These are phyloP conservation scores for Polietes domitor DNA, from an alignment of 2,888 invertebrate genomes.

Conservation along the genomic window DNA sequence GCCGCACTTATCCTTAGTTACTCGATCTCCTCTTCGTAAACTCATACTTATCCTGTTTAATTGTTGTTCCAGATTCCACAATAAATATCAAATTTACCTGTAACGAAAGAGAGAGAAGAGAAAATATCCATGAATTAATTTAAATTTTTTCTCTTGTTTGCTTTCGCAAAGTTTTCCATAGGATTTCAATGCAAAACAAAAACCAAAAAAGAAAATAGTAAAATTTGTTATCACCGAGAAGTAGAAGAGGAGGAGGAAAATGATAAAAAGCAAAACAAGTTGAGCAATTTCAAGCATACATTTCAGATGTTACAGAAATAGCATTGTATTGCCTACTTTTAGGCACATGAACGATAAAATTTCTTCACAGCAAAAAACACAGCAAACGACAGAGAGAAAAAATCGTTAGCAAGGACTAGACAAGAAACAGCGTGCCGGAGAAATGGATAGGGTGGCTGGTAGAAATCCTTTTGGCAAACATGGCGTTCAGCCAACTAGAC, in stretches of 20 bases:
- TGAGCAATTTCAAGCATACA: background rate
- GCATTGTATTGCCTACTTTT: conserved; percentile 61
- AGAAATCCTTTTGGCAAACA: conserved; percentile 62
- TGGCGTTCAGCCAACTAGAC: conserved; percentile 63
- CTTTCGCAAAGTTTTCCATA: background rate
- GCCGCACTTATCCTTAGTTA: too few species aligned
- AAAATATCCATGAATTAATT: background rate
- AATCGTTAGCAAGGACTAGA: background rate
- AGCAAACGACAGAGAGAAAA: background rate
- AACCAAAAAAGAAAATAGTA: background rate
- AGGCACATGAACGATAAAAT: conserved; percentile 48
- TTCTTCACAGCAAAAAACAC: conserved; percentile 44
- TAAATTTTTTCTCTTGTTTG: background rate
- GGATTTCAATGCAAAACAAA: background rate
- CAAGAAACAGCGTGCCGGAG: background rate
- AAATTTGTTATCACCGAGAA: background rate
- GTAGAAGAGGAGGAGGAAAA: background rate
- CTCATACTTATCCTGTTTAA: conserved; percentile 22
- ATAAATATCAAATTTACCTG: conserved; percentile 26
- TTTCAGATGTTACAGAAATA: background rate
- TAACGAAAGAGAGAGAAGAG: background rate
- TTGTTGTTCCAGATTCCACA: conserved; percentile 8
- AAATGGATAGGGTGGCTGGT: background rate
- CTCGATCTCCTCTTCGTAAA: too few species aligned
- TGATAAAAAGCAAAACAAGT: background rate